Conservation (phyloP, 2,888 invertebrate species). For the Chironomus riparius region DNA sequence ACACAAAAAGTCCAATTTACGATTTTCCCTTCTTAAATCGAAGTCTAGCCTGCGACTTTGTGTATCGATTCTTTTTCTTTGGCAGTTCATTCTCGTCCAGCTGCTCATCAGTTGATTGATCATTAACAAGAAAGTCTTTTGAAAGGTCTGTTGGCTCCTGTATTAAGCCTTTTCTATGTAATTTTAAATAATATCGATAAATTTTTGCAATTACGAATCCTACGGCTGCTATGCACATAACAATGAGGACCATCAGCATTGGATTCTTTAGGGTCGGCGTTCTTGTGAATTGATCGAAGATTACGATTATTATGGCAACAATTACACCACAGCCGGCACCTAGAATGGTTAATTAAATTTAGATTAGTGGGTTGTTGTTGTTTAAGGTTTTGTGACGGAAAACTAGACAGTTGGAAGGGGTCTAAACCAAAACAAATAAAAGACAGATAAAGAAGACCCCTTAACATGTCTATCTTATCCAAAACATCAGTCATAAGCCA, state of each 20-base stretch:
- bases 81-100: conserved; percentile 35
- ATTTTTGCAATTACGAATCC: conserved; percentile 58
- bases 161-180: conserved; percentile 46
- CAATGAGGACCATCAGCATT: conserved; percentile 58
- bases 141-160: conserved; percentile 47
- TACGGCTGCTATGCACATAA: conserved; percentile 55
- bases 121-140: conserved; percentile 31
- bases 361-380: no score
- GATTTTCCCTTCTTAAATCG: conserved; percentile 65
- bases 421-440: no score
- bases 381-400: no score
- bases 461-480: no score
- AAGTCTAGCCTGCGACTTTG: conserved; percentile 66
- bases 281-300: conserved; percentile 58
- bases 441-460: no score
- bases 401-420: no score
- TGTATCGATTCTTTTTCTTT: conserved; percentile 49
- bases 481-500: no score
- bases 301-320: conserved; percentile 55
- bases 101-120: conserved; percentile 31
- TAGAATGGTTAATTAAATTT: no score
- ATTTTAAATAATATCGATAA: conserved; percentile 47
- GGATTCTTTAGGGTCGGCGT: conserved; percentile 54
- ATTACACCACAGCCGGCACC: conserved; percentile 62
- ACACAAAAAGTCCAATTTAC: conserved; percentile 38